phyloP scores from a whole-genome alignment of 2,113 vertebrate species.

The Amblyopsis rosae region DNA sequence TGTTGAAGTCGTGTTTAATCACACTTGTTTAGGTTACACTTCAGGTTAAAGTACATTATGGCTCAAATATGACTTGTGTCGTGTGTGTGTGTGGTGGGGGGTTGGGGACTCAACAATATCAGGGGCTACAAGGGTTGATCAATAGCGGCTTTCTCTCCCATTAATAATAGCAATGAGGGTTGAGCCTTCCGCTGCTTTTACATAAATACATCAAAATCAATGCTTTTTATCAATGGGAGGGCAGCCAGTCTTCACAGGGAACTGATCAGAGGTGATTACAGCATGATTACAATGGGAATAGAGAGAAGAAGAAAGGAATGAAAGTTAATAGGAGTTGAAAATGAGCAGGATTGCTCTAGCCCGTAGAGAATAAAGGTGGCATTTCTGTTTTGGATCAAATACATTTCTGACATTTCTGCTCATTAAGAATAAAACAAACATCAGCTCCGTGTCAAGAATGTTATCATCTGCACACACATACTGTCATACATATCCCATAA shows the following conservation, averaged over 20 bases:
- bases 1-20: not conserved
- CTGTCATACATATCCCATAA: not conserved
- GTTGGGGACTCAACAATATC: not conserved
- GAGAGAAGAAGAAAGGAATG: slow-evolving; percentile 12
- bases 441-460: not conserved
- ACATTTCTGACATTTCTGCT: slow-evolving; percentile 23
- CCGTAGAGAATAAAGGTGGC: too few relatives aligned
- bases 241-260: slow-evolving; percentile 28
- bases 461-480: not conserved
- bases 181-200: slow-evolving; percentile 13
- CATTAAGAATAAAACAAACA: not conserved
- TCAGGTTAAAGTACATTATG: not conserved
- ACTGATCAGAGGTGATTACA: slow-evolving; percentile 53
- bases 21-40: not conserved
- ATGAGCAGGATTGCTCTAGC: slow-evolving; percentile 46
- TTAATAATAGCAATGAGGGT: not conserved
- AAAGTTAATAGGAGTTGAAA: slow-evolving; percentile 56
- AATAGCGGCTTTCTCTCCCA: not conserved
- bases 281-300: slow-evolving; percentile 40
- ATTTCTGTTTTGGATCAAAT: too few relatives aligned
- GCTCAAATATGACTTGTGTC: not conserved
- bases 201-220: slow-evolving; percentile 1
- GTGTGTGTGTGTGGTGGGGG: not conserved
- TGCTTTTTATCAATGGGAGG: slow-evolving; percentile 3
- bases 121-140: not conserved